Conservation (phyloP, 2,113 vertebrate genomes). For the Pseudorasbora parva region DNA sequence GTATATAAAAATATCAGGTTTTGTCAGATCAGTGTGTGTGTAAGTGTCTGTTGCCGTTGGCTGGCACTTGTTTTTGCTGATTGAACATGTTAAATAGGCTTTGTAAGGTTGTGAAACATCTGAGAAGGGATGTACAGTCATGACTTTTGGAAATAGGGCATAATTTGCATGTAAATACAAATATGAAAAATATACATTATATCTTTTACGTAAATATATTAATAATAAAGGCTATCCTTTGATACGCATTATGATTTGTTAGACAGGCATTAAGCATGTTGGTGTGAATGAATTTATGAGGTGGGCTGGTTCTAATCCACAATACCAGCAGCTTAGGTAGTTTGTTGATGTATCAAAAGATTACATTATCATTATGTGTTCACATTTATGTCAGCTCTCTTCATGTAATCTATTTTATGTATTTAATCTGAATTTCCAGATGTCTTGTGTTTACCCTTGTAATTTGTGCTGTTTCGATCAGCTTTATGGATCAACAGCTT, state of each 20-base stretch:
- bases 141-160: not conserved
- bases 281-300: not conserved
- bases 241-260: not conserved
- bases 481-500: not conserved
- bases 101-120: too few species aligned
- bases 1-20: too few species aligned
- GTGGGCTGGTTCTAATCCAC: not conserved
- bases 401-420: not conserved
- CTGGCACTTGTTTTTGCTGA: too few species aligned
- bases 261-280: not conserved
- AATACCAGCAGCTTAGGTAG: not conserved
- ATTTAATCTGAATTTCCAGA: too few species aligned
- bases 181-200: not conserved
- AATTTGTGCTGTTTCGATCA: not conserved
- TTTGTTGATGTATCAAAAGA: constrained; percentile 2
- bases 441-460: too few species aligned
- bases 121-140: too few species aligned
- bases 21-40: too few species aligned
- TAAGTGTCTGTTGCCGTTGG: too few species aligned
- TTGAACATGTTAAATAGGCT: too few species aligned
- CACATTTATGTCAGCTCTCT: not conserved
- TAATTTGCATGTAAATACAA: not conserved
- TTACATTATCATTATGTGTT: not conserved
- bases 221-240: not conserved
- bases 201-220: not conserved